Percentiles rank a stretch among this genome's conserved stretches.
Conservation (phyloP, 1,140 invertebrate species). For the Panagrolaimus sp. region DNA sequence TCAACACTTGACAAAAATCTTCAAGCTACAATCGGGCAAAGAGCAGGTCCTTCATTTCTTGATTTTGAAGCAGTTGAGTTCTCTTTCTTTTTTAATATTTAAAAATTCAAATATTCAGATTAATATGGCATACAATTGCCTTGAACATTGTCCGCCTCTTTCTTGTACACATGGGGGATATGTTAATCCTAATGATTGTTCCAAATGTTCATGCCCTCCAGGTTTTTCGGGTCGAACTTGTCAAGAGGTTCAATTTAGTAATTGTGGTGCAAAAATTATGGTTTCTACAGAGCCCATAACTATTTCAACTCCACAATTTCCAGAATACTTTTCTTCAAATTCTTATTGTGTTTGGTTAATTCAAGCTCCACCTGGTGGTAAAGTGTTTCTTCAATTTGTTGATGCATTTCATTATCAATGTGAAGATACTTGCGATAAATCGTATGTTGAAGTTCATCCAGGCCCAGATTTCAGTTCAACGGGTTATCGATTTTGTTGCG, state of each 20-base stretch:
- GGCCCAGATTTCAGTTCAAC: conserved; percentile 42
- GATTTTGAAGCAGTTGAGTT: conserved; percentile 44
- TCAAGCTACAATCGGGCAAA: conserved; percentile 53
- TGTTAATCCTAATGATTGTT: conserved; percentile 53
- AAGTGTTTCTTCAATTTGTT: conserved; percentile 49
- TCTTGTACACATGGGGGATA: conserved; percentile 51
- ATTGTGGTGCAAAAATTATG: conserved; percentile 46
- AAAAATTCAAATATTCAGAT: conserved; percentile 44
- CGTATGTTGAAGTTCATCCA: conserved; percentile 53
- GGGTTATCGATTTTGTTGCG: conserved; percentile 52
- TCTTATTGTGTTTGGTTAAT: conserved; percentile 52
- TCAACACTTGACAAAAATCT: conserved; percentile 49
- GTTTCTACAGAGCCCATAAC: conserved; percentile 24
- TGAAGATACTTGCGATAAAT: conserved; percentile 57
- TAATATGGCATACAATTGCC: conserved; percentile 52
- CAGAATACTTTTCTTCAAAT: conserved; percentile 35
- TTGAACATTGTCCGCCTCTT: conserved; percentile 39
- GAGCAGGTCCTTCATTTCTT: conserved; percentile 54
- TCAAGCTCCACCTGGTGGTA: conserved; percentile 42
- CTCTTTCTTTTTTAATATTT: too few species aligned
- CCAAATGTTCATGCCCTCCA: conserved; percentile 45
- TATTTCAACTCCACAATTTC: conserved; percentile 35
- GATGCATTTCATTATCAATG: conserved; percentile 53
- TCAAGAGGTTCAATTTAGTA: conserved; percentile 35
- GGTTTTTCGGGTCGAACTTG: conserved; percentile 47